These are phyloP conservation scores for Bellardia bayeri DNA, from an alignment of 2,888 invertebrate species.

Conservation along the genomic window DNA sequence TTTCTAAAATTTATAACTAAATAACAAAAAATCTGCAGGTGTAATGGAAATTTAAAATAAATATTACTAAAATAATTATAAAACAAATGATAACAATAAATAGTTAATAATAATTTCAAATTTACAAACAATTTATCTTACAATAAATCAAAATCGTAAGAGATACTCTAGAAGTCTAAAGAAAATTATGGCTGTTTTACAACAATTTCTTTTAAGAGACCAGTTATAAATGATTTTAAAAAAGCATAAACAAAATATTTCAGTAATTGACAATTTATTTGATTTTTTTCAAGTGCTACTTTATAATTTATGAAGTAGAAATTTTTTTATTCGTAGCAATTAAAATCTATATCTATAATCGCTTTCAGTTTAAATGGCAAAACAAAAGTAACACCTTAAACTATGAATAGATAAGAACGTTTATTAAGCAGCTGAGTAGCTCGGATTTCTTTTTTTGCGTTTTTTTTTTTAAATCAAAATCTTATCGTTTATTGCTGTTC, in stretches of 20 bases:
- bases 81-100: background rate
- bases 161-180: background rate
- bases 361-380: background rate
- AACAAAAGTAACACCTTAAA: background rate
- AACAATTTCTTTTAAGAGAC: background rate
- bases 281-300: background rate
- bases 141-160: slow-evolving; percentile 9
- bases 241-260: too few species aligned
- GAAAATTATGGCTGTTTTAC: background rate
- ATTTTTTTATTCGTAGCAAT: background rate
- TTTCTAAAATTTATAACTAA: background rate
- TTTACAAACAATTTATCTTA: background rate
- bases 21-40: slow-evolving; percentile 2
- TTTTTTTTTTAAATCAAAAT: background rate
- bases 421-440: background rate
- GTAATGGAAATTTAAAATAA: background rate
- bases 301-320: background rate
- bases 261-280: background rate
- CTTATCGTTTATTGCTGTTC: slow-evolving; percentile 13
- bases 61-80: background rate
- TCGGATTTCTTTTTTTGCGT: background rate
- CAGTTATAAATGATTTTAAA: background rate
- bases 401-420: background rate
- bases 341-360: background rate
- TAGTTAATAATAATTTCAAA: background rate